Base-by-base conservation (phyloP, 2,888 invertebrate species). In the Perdita meconis region DNA sequence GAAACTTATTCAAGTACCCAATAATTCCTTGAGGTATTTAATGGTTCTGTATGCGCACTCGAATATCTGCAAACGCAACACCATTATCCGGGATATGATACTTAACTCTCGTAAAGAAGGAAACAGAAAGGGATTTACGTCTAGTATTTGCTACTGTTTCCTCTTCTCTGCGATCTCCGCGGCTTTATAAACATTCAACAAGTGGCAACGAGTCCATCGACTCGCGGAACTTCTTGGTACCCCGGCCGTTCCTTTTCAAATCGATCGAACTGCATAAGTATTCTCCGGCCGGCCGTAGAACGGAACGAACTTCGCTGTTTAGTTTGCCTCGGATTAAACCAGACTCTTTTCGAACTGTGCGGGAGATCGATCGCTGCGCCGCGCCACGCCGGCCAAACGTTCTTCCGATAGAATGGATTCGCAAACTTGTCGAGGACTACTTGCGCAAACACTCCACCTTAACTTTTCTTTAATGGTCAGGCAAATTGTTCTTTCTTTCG, bases 121-220 rank as follows among this genome's bases (percentile, higher is more conserved):
- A 30, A 30, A 6, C 3, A 30, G 6, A 30, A 30, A 6, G 30
- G 6, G 13, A 30, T 30, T 38, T 12, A 10, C 22, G 24, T n/a
- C n/a, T 42, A 6, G 36, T 16, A 26, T 13, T 2, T 50, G 13
- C 6, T n/a, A 34, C 4, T 13, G n/a, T 12, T 30, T 16, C 13
- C 13, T 6, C 13, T 4, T 13, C 8, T 44, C n/a, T 3, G 26
- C 12, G n/a, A 19, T 44, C 26, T 16, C 19, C 79, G 56, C 61
- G 65, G 69, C 85, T 86, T 86, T 84, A 86, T 84, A 84, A 84
- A 84, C 84, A 85, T 84, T 84, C 84, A 84, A 84, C 84, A 84
- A 84, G 84, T 86, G 82, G 84, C 68, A 70, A 84, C 67, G 68
- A 75, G 65, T 67, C 80, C 69, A 68, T 76, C 55, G 86, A 66